Evolutionary conservation across 2,888 invertebrate genomes (phyloP).

Genomic region (Graphium colonna): DNA sequence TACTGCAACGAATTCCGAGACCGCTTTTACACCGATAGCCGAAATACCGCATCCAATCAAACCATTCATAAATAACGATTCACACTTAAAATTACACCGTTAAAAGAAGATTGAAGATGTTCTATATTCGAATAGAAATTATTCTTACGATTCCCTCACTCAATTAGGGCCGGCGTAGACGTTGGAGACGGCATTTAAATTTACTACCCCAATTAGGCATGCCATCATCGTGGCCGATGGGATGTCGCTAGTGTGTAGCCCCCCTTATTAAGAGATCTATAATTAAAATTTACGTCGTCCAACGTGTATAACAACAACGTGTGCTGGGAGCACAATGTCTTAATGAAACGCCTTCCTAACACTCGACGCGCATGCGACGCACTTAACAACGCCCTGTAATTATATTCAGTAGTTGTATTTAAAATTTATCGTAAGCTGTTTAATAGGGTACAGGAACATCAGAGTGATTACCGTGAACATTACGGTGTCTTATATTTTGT

Average conservation of each 20-base stretch:
- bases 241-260: conserved; percentile 67
- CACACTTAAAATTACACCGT: conserved; percentile 48
- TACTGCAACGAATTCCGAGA: background rate
- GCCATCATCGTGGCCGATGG: conserved; percentile 73
- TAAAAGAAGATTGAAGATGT: conserved; percentile 72
- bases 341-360: conserved; percentile 33
- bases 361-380: conserved; percentile 25
- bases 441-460: conserved; percentile 20
- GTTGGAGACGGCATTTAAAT: conserved; percentile 77
- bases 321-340: conserved; percentile 35
- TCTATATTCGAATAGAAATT: conserved; percentile 74
- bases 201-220: conserved; percentile 77
- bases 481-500: conserved; percentile 18
- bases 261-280: conserved; percentile 75
- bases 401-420: conserved; percentile 24
- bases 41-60: conserved; percentile 8
- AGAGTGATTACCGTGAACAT: conserved; percentile 13
- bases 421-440: conserved; percentile 22
- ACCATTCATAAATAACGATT: conserved; percentile 57
- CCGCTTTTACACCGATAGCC: conserved; percentile 2
- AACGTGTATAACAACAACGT: conserved; percentile 55
- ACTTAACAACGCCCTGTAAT: conserved; percentile 23
- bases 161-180: conserved; percentile 72
- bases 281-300: conserved; percentile 69
- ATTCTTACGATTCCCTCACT: conserved; percentile 77